Conservation (phyloP, 2,888 invertebrate genomes). For the Oegoconia quadripuncta region DNA sequence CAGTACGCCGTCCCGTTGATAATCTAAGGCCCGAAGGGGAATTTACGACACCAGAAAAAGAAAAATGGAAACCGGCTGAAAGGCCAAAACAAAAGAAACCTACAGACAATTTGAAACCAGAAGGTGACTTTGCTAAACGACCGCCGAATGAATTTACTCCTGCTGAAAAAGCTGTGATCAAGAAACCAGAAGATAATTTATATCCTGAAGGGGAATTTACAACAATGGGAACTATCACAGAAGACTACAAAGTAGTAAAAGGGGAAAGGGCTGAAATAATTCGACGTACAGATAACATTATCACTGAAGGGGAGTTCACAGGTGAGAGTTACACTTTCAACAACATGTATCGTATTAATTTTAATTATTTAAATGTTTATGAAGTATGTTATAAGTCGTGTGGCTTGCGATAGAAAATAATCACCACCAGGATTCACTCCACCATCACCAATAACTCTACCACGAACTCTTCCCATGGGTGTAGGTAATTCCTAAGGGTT, state of each 20-base stretch:
- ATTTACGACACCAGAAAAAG: slow-evolving; percentile 64
- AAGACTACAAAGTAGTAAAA: slow-evolving; percentile 79
- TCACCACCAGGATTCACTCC: no score
- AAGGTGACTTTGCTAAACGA: slow-evolving; percentile 77
- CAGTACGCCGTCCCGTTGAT: slow-evolving; percentile 65
- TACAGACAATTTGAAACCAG: slow-evolving; percentile 75
- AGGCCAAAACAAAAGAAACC: slow-evolving; percentile 57
- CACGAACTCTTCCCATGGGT: no score
- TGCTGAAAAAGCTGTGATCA: slow-evolving; percentile 55
- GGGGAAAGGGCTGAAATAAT: slow-evolving; percentile 83
- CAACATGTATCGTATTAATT: background rate
- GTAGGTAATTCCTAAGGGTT: no score
- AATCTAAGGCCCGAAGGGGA: slow-evolving; percentile 76
- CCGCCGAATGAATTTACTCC: slow-evolving; percentile 47
- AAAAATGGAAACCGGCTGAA: slow-evolving; percentile 67
- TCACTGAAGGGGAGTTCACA: slow-evolving; percentile 82
- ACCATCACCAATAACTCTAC: no score
- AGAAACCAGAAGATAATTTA: slow-evolving; percentile 62
- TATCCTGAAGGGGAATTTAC: slow-evolving; percentile 79
- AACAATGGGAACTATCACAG: slow-evolving; percentile 67
- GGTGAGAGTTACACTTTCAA: slow-evolving; percentile 53
- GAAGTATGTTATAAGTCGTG: no score
- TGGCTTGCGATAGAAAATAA: no score
- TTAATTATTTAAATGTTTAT: background rate
- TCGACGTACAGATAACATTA: slow-evolving; percentile 82